Evolutionary conservation across 2,797 vertebrate species (phyloP), one percentile per base, ranked within the genome.

Genomic region (Pyrocephalus nanus): DNA sequence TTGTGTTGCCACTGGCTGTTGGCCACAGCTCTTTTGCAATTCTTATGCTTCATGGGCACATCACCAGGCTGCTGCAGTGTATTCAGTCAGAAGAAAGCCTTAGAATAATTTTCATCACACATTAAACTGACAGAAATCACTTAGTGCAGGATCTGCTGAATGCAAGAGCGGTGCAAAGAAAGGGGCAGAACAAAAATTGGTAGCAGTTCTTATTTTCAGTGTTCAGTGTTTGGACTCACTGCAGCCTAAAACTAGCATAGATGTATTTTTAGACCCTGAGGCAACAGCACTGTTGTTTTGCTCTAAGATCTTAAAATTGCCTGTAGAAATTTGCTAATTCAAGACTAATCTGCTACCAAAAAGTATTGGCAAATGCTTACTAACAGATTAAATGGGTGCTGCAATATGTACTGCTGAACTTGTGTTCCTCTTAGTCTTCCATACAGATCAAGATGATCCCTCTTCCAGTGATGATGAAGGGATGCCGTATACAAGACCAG

Each of bases 391-490:
- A 73, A 36, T 61, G 34, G 29, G n/a, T 95, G 36, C 29, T 90
- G 54, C 3, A 5, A 13, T 60, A 23, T 14, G 3, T 92, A 78
- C n/a, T 80, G 5, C 48, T 96, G 89, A 69, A 74, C 75, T 66
- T 90, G 67, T 92, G 72, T 95, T 95, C 40, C 87, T 54, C 70
- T 97, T 84, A 99, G 99, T 99, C 66, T 99, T 99, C 96, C 99
- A 99, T 77, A 99, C 98, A 38, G 99, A 99, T 97, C 99, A 98
- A 93, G 99, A 99, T 15, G 99, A 99, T 96, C 99, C 99, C 4
- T 99, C 99, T 27, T 99, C 99, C 45, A 99, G 99, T 93, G 99
- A 99, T 45, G 99, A 99, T 77, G 99, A 99, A 97, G 99, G 99
- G 47, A 99, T 99, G 99, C 99, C 99, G 0, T 99, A 99, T 96